Evolutionary conservation across 2,888 invertebrate species (phyloP), one percentile per base, ranked within the genome.

Genomic region (Tenodera sinensis): DNA sequence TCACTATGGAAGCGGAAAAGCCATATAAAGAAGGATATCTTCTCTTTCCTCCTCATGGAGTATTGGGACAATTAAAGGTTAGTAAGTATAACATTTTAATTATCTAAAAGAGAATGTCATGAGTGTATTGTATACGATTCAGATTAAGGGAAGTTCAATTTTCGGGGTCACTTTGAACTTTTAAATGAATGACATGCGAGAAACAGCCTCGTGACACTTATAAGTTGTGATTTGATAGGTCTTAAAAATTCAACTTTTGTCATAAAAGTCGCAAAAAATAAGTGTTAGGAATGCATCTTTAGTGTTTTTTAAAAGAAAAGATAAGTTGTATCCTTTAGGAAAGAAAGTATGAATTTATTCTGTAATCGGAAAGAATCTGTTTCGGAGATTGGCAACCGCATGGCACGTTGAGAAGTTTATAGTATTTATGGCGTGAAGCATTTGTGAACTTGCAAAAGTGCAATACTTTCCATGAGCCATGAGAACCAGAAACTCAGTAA

Each of bases 41-140:
- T 92, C 94, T 96, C 93, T 95, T 97, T 93, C 97, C 97, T 92
- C 96, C 97, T 91, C 95, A 95, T 92, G 96, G 96, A 93, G 95
- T 95, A 93, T 94, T 96, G 92, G 95, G 96, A 92, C 96, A 95
- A 93, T 95, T 97, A 94, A 96, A 97, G 93, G 96, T 97, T 91
- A 95, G 96, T 86, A 71, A 3, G 20, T 25, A 25, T 71, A 71
- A 71, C 6, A 20, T 15, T 71, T 71, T 20, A 71, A 20, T 71
- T 71, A 3, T 25, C 0, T 71, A 6, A 20, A 71, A 71, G 3
- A 54, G 0, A 71, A 71, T 71, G 54, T 20, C 54, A 71, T 25
- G 20, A 25, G 20, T 20, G 0, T 0, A 20, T 71, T 20, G 1
- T 6, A 71, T 25, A 4, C 8, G 6, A 20, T 20, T 71, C 4